These are phyloP conservation scores for Dendropsophus ebraccatus DNA, from an alignment of 2,113 vertebrate species.

Conservation along the genomic window DNA sequence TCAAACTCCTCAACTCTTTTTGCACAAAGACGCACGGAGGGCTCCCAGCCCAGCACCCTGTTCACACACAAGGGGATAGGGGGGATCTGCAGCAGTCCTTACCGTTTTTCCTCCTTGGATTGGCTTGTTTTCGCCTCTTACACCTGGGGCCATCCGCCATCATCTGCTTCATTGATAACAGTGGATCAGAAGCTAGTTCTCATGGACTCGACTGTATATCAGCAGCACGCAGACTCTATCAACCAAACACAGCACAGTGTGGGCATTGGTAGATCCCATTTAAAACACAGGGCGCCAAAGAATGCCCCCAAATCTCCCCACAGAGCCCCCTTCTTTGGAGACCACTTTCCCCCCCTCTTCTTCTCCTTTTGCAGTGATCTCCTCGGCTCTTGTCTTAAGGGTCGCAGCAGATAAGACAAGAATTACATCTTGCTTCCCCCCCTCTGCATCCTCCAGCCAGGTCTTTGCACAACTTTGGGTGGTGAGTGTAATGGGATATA, in stretches of 20 bases:
- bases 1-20: constrained; percentile 17
- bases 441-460: constrained; percentile 22
- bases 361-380: constrained; percentile 63
- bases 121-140: constrained; percentile 99
- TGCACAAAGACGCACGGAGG: constrained; percentile 1
- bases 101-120: constrained; percentile 98
- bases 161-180: constrained; percentile 98
- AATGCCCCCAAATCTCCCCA: constrained; percentile 69
- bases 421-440: constrained; percentile 78
- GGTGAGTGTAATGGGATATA: constrained; percentile 37
- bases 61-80: constrained; percentile 43
- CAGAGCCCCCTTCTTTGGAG: constrained; percentile 24
- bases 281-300: constrained; percentile 80
- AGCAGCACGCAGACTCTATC: constrained; percentile 85
- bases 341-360: neutral
- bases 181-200: constrained; percentile 97
- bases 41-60: constrained; percentile 52
- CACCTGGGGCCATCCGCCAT: constrained; percentile 99
- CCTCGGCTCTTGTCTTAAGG: constrained; percentile 62
- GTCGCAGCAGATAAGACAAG: constrained; percentile 75
- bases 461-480: constrained; percentile 43
- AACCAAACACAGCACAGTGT: constrained; percentile 87
- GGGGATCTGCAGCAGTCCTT: constrained; percentile 71
- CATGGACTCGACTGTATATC: constrained; percentile 91
- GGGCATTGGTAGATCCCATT: constrained; percentile 81